These are phyloP conservation scores for Cinclus mexicanus DNA, from an alignment of 2,113 vertebrate genomes.

Conservation along the genomic window DNA sequence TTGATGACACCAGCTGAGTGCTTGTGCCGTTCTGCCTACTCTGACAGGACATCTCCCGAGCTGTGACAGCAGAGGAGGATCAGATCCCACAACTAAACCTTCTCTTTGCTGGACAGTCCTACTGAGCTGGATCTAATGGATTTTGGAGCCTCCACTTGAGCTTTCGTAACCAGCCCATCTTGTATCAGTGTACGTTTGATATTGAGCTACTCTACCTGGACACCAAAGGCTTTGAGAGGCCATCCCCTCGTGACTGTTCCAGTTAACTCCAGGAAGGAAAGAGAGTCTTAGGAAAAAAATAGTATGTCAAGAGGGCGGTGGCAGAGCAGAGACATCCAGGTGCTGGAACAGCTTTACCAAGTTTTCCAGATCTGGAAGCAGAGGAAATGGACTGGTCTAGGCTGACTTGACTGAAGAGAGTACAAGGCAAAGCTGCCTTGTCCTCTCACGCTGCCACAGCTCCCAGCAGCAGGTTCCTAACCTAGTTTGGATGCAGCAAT, in stretches of 20 bases:
- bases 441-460: neutral
- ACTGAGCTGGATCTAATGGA: neutral
- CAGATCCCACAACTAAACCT: neutral
- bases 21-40: neutral
- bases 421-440: neutral
- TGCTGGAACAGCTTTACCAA: neutral
- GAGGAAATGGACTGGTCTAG: neutral
- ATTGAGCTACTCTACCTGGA: neutral
- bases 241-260: neutral
- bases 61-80: neutral
- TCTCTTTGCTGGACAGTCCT: neutral
- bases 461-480: neutral
- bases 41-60: neutral
- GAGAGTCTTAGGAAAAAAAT: neutral
- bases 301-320: neutral
- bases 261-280: neutral
- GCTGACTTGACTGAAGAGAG: neutral
- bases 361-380: neutral
- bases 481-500: neutral
- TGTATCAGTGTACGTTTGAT: neutral
- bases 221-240: neutral
- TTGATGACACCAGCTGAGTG: neutral
- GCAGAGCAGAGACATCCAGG: neutral
- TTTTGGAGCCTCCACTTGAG: neutral
- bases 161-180: neutral